Conservation (phyloP, 2,113 vertebrate species). For the Myiagra hebetior region DNA sequence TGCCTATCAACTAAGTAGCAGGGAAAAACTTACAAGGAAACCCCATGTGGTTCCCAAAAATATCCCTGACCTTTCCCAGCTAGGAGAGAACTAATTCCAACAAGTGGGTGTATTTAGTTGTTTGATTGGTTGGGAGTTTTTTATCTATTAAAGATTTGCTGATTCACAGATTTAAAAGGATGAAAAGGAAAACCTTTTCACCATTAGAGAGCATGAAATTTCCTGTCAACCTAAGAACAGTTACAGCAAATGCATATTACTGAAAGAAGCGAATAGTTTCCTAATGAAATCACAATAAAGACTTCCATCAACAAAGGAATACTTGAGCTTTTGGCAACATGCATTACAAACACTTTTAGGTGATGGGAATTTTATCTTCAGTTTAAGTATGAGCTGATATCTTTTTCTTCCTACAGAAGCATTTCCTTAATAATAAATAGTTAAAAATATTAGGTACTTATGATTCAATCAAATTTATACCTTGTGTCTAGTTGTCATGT, state of each 20-base stretch:
- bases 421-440: neutral
- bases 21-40: neutral
- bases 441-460: neutral
- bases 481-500: neutral
- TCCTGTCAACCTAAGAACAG: neutral
- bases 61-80: accelerated
- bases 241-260: neutral
- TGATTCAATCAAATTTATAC: neutral
- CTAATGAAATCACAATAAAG: neutral
- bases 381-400: neutral
- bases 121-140: neutral
- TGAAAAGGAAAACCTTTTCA: neutral
- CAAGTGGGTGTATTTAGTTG: neutral
- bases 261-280: neutral
- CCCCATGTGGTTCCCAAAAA: neutral
- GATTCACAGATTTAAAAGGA: neutral
- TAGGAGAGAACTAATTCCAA: neutral
- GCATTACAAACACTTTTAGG: neutral
- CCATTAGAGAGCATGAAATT: neutral
- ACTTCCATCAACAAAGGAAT: neutral
- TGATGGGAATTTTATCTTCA: neutral
- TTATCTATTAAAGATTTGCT: neutral
- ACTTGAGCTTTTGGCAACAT: neutral
- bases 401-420: neutral
- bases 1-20: neutral